phyloP scores from a whole-genome alignment of 1,140 invertebrate species.

The Sitodiplosis mosellana region DNA sequence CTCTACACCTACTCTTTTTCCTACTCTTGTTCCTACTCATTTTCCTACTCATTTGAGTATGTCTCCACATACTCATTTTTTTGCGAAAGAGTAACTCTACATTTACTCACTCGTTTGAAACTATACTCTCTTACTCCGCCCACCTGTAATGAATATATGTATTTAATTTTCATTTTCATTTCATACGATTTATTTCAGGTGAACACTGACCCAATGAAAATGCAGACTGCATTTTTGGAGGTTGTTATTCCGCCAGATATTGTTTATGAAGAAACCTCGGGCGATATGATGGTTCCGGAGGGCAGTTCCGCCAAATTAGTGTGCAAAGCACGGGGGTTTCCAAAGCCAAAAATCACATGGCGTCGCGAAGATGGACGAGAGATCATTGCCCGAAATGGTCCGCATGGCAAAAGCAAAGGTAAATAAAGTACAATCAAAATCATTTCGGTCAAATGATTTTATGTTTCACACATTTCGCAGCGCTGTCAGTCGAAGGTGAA shows the following conservation, averaged over 20 bases:
- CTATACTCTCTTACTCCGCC: too few species aligned
- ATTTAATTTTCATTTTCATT: not conserved
- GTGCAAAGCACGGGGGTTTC: constrained; percentile 70
- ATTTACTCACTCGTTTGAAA: too few species aligned
- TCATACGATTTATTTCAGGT: constrained; percentile 18
- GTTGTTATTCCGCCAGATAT: constrained; percentile 85
- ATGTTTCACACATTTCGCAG: constrained; percentile 27
- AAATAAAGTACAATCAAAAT: constrained; percentile 7
- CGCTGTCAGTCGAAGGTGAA: constrained; percentile 50
- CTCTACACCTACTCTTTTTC: too few species aligned
- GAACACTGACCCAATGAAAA: constrained; percentile 55
- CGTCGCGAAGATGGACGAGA: constrained; percentile 66
- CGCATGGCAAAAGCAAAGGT: constrained; percentile 52
- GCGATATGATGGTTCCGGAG: constrained; percentile 80
- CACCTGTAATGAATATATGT: not conserved
- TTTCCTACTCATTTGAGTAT: too few species aligned
- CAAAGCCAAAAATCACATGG: constrained; percentile 71
- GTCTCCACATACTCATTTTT: too few species aligned
- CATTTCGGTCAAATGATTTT: not conserved
- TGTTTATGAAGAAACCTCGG: constrained; percentile 68
- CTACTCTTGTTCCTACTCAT: too few species aligned
- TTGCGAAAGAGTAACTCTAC: too few species aligned
- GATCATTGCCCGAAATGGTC: constrained; percentile 52
- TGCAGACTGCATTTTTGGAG: constrained; percentile 61
- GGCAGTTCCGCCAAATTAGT: constrained; percentile 70